These are phyloP conservation scores for Potamarius usumacintae DNA, from an alignment of 2,113 vertebrate genomes.

Conservation along the genomic window DNA sequence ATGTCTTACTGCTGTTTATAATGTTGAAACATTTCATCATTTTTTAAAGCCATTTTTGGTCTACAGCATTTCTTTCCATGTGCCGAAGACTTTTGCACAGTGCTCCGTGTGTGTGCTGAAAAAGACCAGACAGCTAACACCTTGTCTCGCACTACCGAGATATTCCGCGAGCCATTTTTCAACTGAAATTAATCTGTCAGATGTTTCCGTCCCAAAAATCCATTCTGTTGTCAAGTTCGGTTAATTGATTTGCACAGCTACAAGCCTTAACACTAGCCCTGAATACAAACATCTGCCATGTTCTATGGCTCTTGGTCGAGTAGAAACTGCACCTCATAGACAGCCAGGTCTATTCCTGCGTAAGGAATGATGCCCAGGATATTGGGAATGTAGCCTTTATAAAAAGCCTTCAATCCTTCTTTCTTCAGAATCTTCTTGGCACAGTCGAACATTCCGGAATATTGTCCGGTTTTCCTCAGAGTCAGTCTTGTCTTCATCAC, in stretches of 20 bases:
- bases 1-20: too few relatives aligned
- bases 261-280: neutral
- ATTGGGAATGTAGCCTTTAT: slow-evolving; percentile 96
- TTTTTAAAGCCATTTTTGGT: too few relatives aligned
- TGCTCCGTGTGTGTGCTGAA: neutral
- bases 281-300: neutral
- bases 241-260: slow-evolving; percentile 3
- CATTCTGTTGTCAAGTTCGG: neutral
- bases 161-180: slow-evolving; percentile 15
- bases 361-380: slow-evolving; percentile 97
- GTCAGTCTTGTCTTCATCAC: slow-evolving; percentile 96
- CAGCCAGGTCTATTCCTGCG: slow-evolving; percentile 93
- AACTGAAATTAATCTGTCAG: slow-evolving; percentile 16
- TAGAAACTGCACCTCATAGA: slow-evolving; percentile 82
- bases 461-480: slow-evolving; percentile 94
- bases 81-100: too few relatives aligned
- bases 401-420: slow-evolving; percentile 92
- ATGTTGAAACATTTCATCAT: too few relatives aligned
- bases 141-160: neutral
- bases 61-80: too few relatives aligned
- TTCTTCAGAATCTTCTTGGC: slow-evolving; percentile 90
- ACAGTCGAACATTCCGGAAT: slow-evolving; percentile 91
- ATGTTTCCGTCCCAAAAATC: neutral
- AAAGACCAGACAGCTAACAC: slow-evolving; percentile 9
- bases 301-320: neutral